Percentiles rank a stretch among this genome's conserved stretches.
These are phyloP conservation scores for Hemistola chrysoprasaria DNA, from an alignment of 2,888 invertebrate genomes.

Conservation along the genomic window DNA sequence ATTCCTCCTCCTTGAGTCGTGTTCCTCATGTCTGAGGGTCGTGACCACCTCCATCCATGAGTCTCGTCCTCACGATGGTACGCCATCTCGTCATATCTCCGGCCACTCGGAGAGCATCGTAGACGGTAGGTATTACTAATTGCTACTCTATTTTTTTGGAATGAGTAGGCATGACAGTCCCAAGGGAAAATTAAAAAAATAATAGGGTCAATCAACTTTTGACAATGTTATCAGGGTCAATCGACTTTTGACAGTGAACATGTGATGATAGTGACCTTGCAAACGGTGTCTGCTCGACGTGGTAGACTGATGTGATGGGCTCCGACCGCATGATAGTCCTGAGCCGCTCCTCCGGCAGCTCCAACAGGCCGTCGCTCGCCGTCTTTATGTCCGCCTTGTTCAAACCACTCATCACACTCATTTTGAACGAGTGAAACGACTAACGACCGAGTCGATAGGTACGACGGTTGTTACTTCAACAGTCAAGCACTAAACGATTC, in stretches of 20 bases:
- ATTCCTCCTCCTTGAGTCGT: too few relatives aligned
- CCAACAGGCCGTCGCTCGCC: constrained; percentile 87
- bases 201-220: constrained; percentile 28
- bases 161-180: constrained; percentile 1
- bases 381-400: constrained; percentile 82
- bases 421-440: constrained; percentile 77
- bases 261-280: constrained; percentile 85
- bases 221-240: constrained; percentile 29
- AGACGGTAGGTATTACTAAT: too few relatives aligned
- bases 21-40: too few relatives aligned
- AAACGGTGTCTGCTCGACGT: constrained; percentile 92
- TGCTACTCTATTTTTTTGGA: too few relatives aligned
- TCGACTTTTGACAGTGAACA: constrained; percentile 30
- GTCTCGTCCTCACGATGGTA: too few relatives aligned
- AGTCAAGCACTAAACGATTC: constrained; percentile 72
- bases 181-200: constrained; percentile 15
- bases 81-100: too few relatives aligned
- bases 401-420: constrained; percentile 79
- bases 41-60: too few relatives aligned
- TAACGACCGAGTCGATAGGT: constrained; percentile 68
- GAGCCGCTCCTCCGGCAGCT: constrained; percentile 86
- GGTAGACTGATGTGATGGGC: constrained; percentile 89
- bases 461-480: constrained; percentile 54
- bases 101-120: too few relatives aligned
- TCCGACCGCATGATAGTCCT: constrained; percentile 86